Evolutionary conservation across 2,113 vertebrate genomes (phyloP).

Genomic region (Bagarius yarrelli): DNA sequence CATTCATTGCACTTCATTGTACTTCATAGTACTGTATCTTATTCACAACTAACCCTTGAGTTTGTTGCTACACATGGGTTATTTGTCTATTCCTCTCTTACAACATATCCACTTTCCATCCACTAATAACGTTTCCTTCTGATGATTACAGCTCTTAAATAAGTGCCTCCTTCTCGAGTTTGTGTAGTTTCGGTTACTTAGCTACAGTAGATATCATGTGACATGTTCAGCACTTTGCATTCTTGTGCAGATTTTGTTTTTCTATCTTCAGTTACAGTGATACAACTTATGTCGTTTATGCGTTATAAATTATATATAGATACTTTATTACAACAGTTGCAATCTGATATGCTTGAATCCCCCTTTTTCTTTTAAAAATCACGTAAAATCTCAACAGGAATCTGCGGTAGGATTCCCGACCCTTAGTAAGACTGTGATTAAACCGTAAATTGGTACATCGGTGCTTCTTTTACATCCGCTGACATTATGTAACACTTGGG

Average conservation of each 20-base stretch:
- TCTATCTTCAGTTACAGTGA: background rate
- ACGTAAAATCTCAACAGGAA: background rate
- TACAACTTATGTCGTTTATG: too few relatives aligned
- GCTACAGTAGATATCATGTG: background rate
- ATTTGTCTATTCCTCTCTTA: background rate
- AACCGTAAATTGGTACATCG: background rate
- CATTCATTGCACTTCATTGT: background rate
- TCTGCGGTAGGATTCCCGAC: background rate
- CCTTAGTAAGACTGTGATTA: background rate
- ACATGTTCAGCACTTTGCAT: background rate
- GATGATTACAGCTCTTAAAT: background rate
- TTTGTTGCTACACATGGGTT: background rate
- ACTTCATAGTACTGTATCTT: background rate
- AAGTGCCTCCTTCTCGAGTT: background rate
- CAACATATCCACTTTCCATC: background rate
- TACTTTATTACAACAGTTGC: background rate
- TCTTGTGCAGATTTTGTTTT: background rate
- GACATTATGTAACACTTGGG: background rate
- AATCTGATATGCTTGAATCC: background rate
- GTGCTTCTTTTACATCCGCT: background rate
- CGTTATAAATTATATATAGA: too few relatives aligned
- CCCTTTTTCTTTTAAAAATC: background rate
- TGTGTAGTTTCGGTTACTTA: background rate
- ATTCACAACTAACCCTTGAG: background rate
- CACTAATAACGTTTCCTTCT: constrained; percentile 1